Conservation (phyloP, 2,888 invertebrate species). For the Isotomurus palustris region DNA sequence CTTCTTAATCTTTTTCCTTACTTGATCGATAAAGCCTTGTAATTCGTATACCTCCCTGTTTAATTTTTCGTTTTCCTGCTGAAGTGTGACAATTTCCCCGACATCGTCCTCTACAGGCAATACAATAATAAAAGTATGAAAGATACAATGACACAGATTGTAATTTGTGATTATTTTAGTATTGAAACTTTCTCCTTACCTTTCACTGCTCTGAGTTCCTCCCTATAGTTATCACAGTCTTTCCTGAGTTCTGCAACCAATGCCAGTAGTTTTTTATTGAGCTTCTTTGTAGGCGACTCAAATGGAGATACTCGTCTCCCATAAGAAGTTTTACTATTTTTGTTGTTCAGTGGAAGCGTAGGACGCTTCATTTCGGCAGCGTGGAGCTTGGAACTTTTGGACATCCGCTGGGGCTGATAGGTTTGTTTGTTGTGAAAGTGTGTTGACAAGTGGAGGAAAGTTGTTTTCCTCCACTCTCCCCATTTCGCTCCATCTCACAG, state of each 20-base stretch:
- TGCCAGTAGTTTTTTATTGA: slow-evolving; percentile 11
- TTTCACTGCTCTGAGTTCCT: slow-evolving; percentile 14
- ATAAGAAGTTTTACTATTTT: not conserved
- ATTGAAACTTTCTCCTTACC: slow-evolving; percentile 1
- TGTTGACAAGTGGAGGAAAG: no score
- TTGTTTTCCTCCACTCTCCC: no score
- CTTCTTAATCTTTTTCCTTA: slow-evolving; percentile 21
- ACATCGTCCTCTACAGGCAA: not conserved
- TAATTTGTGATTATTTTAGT: not conserved
- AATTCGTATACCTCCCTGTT: slow-evolving; percentile 20
- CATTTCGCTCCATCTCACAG: no score
- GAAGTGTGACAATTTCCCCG: slow-evolving; percentile 6
- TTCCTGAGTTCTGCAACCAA: slow-evolving; percentile 17
- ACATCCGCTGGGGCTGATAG: no score
- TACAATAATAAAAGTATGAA: slow-evolving; percentile 6
- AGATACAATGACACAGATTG: slow-evolving; percentile 9
- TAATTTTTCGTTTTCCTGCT: slow-evolving; percentile 19
- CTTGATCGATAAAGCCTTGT: slow-evolving; percentile 19
- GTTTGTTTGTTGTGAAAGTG: no score
- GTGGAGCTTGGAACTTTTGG: no score
- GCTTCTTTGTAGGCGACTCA: slow-evolving; percentile 1
- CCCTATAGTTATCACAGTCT: slow-evolving; percentile 20
- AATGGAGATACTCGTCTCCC: not conserved
- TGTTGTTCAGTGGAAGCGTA: no score
- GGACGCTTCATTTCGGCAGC: no score